Conservation (phyloP, 2,113 vertebrate species). For the Chaetura pelagica region DNA sequence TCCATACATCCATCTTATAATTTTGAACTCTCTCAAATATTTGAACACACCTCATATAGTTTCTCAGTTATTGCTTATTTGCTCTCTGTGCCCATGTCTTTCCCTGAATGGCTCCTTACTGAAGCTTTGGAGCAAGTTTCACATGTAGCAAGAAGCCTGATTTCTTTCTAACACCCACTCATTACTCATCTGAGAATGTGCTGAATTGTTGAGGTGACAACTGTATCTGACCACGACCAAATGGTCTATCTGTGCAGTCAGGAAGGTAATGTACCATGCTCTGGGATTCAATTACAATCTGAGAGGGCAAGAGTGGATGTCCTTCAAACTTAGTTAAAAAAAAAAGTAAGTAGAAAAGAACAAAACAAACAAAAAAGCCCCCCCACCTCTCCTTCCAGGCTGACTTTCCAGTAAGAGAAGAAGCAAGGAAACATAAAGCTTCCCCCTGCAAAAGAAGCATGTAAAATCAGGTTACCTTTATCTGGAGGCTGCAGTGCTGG, state of each 20-base stretch:
- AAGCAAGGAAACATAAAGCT: not conserved
- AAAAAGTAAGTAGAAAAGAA: not conserved
- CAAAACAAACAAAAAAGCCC: rapidly evolving
- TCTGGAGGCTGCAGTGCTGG: not conserved
- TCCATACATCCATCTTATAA: not conserved
- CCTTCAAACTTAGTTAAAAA: not conserved
- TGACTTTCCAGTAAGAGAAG: not conserved
- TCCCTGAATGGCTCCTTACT: not conserved
- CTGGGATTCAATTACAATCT: not conserved
- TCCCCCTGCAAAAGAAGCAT: not conserved
- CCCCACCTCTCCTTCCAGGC: not conserved
- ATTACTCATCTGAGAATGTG: not conserved
- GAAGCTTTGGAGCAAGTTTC: not conserved
- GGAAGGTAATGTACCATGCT: not conserved
- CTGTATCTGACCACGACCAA: not conserved
- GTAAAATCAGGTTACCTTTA: not conserved
- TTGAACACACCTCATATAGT: not conserved
- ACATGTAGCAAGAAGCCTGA: not conserved
- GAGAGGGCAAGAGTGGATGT: not conserved
- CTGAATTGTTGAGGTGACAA: not conserved
- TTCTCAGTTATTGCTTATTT: not conserved
- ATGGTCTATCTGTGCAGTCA: not conserved
- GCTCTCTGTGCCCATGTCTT: not conserved
- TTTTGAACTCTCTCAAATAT: not conserved
- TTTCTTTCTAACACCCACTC: not conserved